phyloP scores from a whole-genome alignment of 2,113 vertebrate species.

The Neodontobutis hainanensis region DNA sequence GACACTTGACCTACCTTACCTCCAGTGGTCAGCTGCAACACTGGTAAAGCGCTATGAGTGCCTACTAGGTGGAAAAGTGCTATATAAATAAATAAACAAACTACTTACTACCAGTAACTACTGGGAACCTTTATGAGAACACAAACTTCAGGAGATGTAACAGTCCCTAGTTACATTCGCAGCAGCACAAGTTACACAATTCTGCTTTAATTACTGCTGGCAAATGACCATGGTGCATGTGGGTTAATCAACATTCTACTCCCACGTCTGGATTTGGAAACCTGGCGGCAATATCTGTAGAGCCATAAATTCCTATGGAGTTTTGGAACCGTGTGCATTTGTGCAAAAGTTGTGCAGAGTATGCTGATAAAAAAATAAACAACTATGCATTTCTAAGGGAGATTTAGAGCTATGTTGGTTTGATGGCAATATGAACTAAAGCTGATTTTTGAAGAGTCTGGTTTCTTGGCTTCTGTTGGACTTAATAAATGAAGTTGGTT shows the following conservation, averaged over 20 bases:
- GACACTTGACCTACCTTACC: no score
- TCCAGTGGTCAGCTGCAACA: no score
- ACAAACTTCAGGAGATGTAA: no score
- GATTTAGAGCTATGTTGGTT: not conserved
- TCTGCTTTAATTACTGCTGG: slow-evolving; percentile 1
- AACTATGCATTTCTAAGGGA: not conserved
- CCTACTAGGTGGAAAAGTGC: no score
- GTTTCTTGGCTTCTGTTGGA: no score
- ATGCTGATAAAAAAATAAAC: not conserved
- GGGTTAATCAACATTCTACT: not conserved
- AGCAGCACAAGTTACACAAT: not conserved
- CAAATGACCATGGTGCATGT: no score
- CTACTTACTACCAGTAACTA: no score
- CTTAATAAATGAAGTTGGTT: slow-evolving; percentile 2
- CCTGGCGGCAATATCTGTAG: not conserved
- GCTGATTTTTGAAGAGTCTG: no score
- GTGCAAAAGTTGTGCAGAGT: not conserved
- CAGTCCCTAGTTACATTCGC: no score
- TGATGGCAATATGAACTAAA: not conserved
- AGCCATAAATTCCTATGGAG: not conserved
- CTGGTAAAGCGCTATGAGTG: no score
- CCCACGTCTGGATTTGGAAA: not conserved
- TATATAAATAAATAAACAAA: no score
- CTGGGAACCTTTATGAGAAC: no score
- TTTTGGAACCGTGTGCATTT: not conserved